phyloP scores from a whole-genome alignment of 2,888 invertebrate species.

The Scaptomyza tumidula region DNA sequence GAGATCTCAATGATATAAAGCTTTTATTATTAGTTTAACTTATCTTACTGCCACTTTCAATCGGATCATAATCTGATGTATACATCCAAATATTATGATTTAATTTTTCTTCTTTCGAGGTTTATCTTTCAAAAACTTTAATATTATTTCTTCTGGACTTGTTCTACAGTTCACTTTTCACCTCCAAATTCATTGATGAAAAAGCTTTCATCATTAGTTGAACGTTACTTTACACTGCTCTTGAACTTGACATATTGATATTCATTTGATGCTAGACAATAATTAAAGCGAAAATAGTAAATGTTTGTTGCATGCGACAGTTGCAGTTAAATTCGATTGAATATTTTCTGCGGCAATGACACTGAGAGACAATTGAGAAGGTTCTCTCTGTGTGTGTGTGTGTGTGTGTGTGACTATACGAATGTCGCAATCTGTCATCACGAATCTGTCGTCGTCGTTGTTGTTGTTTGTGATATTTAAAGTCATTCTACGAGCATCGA shows the following conservation, averaged over 20 bases:
- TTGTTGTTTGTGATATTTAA: conserved; percentile 26
- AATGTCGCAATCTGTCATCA: conserved; percentile 36
- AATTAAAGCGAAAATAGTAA: neutral
- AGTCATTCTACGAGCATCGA: conserved; percentile 25
- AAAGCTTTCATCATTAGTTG: too few relatives aligned
- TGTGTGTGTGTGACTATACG: neutral
- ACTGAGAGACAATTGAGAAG: conserved; percentile 27
- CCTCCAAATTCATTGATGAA: too few relatives aligned
- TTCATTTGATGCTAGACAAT: neutral
- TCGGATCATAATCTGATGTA: too few relatives aligned
- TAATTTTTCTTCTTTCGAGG: too few relatives aligned
- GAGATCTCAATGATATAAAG: too few relatives aligned
- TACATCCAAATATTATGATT: too few relatives aligned
- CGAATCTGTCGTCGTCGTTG: conserved; percentile 18
- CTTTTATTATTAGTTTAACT: too few relatives aligned
- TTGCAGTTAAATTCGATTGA: conserved; percentile 7
- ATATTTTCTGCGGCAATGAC: conserved; percentile 23
- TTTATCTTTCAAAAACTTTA: too few relatives aligned
- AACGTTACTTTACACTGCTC: too few relatives aligned
- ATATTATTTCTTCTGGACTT: too few relatives aligned
- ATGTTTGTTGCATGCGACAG: neutral
- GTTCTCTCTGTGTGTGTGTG: neutral
- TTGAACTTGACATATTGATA: neutral
- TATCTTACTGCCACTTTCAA: too few relatives aligned
- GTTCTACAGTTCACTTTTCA: too few relatives aligned